Evolutionary conservation across 2,888 invertebrate species (phyloP).

Genomic region (Phyllotreta striolata): DNA sequence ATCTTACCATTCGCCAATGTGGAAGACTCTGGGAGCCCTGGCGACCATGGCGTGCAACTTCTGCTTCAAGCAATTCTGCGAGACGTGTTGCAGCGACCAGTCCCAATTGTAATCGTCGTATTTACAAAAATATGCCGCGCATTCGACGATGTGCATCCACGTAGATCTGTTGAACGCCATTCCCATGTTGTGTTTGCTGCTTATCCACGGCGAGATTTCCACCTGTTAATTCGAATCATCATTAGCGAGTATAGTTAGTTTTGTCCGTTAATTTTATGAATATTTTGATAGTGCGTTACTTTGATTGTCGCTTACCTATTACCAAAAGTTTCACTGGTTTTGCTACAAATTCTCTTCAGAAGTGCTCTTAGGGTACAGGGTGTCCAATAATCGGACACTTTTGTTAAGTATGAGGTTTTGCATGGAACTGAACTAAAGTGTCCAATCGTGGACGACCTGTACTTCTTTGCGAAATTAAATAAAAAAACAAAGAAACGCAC

Average conservation of each 20-base stretch:
- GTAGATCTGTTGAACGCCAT: constrained; percentile 92
- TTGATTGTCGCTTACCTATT: too few species aligned
- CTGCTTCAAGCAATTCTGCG: constrained; percentile 79
- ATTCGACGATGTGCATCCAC: constrained; percentile 83
- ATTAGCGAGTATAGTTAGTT: background rate
- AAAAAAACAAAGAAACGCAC: too few species aligned
- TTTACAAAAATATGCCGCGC: constrained; percentile 88
- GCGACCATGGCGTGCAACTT: constrained; percentile 89
- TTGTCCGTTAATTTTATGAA: background rate
- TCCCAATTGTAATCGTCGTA: constrained; percentile 99
- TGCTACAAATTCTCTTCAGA: too few species aligned
- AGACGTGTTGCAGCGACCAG: constrained; percentile 93
- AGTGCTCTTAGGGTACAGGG: too few species aligned
- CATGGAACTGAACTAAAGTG: too few species aligned
- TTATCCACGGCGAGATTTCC: constrained; percentile 93
- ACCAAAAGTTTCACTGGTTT: too few species aligned
- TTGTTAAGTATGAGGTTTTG: too few species aligned
- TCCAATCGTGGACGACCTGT: too few species aligned
- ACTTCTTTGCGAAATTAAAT: too few species aligned
- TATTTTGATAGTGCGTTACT: background rate
- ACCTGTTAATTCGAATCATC: constrained; percentile 67
- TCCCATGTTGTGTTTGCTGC: constrained; percentile 99
- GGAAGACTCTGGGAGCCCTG: constrained; percentile 94
- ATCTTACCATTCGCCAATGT: constrained; percentile 96
- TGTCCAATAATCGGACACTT: too few species aligned